Evolutionary conservation across 2,888 invertebrate species (phyloP).

Genomic region (Norana najaformis): DNA sequence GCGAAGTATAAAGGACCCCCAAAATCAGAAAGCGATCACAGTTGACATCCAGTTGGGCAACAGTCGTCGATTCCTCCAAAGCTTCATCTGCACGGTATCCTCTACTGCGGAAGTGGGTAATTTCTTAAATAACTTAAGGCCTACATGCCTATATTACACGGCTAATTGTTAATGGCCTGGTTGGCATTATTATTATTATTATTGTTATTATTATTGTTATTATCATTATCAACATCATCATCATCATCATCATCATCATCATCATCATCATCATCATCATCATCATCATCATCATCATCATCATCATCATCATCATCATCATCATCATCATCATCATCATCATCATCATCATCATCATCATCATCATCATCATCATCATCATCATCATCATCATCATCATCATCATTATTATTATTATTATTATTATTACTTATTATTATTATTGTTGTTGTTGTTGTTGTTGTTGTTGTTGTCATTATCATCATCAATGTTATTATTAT

Average conservation of each 20-base stretch:
- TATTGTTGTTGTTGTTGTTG: neutral
- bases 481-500: neutral
- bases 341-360: neutral
- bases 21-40: neutral
- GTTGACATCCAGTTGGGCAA: neutral
- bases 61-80: too few relatives aligned
- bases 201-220: too few relatives aligned
- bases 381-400: neutral
- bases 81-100: neutral
- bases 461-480: neutral
- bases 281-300: neutral
- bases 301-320: neutral
- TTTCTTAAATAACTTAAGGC: neutral
- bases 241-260: too few relatives aligned
- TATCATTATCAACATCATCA: too few relatives aligned
- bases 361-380: neutral
- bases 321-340: neutral
- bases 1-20: neutral
- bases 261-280: slow-evolving; percentile 57
- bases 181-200: too few relatives aligned
- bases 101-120: neutral
- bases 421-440: too few relatives aligned
- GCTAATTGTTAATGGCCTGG: neutral
- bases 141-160: neutral
- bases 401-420: slow-evolving; percentile 24